Base-by-base conservation (phyloP, 2,797 vertebrate species). In the Taeniopygia guttata region DNA sequence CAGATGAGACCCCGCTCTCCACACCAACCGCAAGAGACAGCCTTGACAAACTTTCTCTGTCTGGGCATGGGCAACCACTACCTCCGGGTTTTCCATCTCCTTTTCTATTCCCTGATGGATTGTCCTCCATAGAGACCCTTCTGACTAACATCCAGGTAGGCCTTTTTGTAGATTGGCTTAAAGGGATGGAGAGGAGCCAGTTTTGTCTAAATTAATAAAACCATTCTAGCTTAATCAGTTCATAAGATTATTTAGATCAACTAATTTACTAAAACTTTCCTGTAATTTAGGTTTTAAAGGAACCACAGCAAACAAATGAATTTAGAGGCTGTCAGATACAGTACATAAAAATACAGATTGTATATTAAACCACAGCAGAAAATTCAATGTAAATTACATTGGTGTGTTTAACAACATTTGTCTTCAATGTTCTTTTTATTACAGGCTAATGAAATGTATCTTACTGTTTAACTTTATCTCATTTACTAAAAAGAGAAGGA, bases 71-170 rank as follows among this genome's bases (percentile, higher is more conserved):
- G 95, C 99, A 99, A 96, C 98, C 98, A 85, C 98, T 99, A 89
- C 99, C 99, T 95, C 99, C 99, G 0, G 99, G 99, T 84, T 99
- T 99, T 95, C 99, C 99, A 43, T 99, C 99, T 96, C 99, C 99
- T 93, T 99, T 99, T 92, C 99, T 99, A 91, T 99, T 99, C 97
- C 99, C 99, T 89, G 99, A 99, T 86, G 99, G 99, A 94, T 86
- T 99, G 97, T 99, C 99, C 92, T 99, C 99, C 96, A 99, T 99
- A 99, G 99, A 99, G 98, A 99, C 99, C 64, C 99, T 99, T 84
- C 98, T 99, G 98, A 99, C 99, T 97, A 99, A 99, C 97, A 99
- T 99, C 97, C 99, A 99, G 99, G 99, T 99, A 98, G 97, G 98
- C 69, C 94, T 98, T 95, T 93, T 56, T 82, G 80, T 56, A 85